Percentiles rank a stretch among this genome's conserved stretches.
Conservation (phyloP, 2,797 vertebrate species). For the Danio kyathit region DNA sequence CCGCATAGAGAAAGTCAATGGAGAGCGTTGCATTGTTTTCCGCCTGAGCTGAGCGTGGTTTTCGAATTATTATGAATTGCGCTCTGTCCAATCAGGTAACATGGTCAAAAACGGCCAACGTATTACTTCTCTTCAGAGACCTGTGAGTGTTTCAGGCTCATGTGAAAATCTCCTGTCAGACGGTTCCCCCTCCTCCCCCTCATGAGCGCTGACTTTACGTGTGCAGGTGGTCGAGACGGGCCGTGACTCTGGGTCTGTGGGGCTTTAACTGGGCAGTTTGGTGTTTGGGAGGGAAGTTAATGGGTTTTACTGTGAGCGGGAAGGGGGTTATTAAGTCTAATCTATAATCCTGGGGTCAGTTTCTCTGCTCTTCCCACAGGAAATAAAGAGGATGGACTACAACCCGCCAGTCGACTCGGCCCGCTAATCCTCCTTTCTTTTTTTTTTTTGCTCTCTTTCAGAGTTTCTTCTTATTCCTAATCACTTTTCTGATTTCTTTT, state of each 20-base stretch:
- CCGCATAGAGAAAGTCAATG: too few relatives aligned
- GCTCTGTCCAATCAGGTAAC: too few relatives aligned
- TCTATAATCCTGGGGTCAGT: slow-evolving; percentile 68
- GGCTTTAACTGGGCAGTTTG: slow-evolving; percentile 39
- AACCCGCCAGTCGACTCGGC: not conserved
- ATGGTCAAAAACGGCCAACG: too few relatives aligned
- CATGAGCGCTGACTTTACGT: slow-evolving; percentile 74
- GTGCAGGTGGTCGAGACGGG: slow-evolving; percentile 69
- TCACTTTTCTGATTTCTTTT: slow-evolving; percentile 45
- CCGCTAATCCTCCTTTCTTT: slow-evolving; percentile 32
- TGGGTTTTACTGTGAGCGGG: slow-evolving; percentile 53
- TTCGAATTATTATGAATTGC: too few relatives aligned
- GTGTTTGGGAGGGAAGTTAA: slow-evolving; percentile 37
- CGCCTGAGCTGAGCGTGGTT: too few relatives aligned
- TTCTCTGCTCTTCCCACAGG: slow-evolving; percentile 78
- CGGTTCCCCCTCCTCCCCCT: slow-evolving; percentile 57
- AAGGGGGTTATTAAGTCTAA: slow-evolving; percentile 44
- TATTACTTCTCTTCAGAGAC: too few relatives aligned
- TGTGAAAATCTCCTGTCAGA: slow-evolving; percentile 82
- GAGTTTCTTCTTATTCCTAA: slow-evolving; percentile 26
- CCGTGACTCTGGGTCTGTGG: slow-evolving; percentile 26
- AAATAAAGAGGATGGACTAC: slow-evolving; percentile 54
- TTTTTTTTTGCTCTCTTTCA: slow-evolving; percentile 50
- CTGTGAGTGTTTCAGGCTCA: slow-evolving; percentile 56
- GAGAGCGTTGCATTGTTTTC: too few relatives aligned